Percentiles rank a stretch among this genome's conserved stretches.
Evolutionary conservation across 2,113 vertebrate genomes (phyloP).

Genomic region (Galbula dea): DNA sequence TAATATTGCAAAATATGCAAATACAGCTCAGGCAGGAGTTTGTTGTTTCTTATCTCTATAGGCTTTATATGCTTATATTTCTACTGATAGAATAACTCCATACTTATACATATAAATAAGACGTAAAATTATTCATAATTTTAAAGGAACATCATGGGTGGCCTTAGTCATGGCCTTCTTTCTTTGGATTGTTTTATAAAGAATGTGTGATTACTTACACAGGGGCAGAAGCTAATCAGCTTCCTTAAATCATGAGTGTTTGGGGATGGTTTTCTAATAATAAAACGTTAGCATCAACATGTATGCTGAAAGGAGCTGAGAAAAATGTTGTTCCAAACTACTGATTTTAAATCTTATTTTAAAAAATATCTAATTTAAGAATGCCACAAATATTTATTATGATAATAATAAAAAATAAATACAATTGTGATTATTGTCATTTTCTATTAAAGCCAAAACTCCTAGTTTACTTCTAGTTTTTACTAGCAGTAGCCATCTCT

Average conservation of each 20-base stretch:
- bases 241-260: neutral
- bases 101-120: neutral
- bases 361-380: neutral
- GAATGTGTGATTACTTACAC: neutral
- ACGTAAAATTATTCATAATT: neutral
- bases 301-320: neutral
- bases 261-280: neutral
- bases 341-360: neutral
- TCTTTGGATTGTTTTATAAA: neutral
- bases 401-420: too few relatives aligned
- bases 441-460: neutral
- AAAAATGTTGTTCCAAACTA: neutral
- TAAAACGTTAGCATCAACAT: neutral
- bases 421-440: neutral
- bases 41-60: neutral
- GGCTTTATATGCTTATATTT: neutral
- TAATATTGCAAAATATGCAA: conserved; percentile 28
- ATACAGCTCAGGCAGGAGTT: neutral
- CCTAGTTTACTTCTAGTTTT: neutral
- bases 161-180: neutral
- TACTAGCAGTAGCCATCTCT: neutral
- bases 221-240: neutral
- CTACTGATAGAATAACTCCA: neutral
- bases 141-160: neutral
- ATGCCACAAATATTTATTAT: neutral